These are phyloP conservation scores for Drosophila quasianomalipes DNA, from an alignment of 2,888 invertebrate species.

Conservation along the genomic window DNA sequence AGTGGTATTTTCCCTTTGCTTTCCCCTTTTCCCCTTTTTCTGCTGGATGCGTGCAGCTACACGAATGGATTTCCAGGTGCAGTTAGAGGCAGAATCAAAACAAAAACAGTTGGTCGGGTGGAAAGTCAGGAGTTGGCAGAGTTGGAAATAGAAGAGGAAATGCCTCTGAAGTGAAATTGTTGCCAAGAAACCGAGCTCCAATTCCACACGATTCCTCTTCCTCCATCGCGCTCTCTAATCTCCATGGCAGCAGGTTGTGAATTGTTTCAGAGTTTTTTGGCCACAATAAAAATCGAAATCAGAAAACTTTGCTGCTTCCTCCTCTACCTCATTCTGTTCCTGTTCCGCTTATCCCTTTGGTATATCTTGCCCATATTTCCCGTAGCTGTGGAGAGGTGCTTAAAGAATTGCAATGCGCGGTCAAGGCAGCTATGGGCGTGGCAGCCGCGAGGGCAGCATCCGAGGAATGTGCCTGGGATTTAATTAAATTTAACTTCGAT, in stretches of 20 bases:
- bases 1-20: slow-evolving; percentile 34
- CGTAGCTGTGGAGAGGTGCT: too few relatives aligned
- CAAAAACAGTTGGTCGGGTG: slow-evolving; percentile 30
- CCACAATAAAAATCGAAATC: slow-evolving; percentile 75
- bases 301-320: slow-evolving; percentile 57
- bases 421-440: slow-evolving; percentile 30
- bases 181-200: slow-evolving; percentile 67
- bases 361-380: slow-evolving; percentile 13
- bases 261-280: slow-evolving; percentile 43
- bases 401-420: slow-evolving; percentile 52
- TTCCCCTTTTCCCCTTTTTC: neutral
- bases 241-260: slow-evolving; percentile 47
- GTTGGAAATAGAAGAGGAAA: slow-evolving; percentile 50
- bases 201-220: slow-evolving; percentile 27
- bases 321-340: neutral
- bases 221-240: slow-evolving; percentile 36
- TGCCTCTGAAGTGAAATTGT: slow-evolving; percentile 69
- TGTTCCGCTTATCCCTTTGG: slow-evolving; percentile 1
- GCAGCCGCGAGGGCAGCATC: slow-evolving; percentile 7
- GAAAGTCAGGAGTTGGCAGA: slow-evolving; percentile 41
- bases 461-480: slow-evolving; percentile 46
- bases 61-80: slow-evolving; percentile 39
- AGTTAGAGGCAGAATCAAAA: slow-evolving; percentile 8
- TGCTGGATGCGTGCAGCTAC: slow-evolving; percentile 50
- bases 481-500: slow-evolving; percentile 74